These are phyloP conservation scores for Isaurus tuberculatus DNA, from an alignment of 92 coral and sea anemone species.

Conservation along the genomic window DNA sequence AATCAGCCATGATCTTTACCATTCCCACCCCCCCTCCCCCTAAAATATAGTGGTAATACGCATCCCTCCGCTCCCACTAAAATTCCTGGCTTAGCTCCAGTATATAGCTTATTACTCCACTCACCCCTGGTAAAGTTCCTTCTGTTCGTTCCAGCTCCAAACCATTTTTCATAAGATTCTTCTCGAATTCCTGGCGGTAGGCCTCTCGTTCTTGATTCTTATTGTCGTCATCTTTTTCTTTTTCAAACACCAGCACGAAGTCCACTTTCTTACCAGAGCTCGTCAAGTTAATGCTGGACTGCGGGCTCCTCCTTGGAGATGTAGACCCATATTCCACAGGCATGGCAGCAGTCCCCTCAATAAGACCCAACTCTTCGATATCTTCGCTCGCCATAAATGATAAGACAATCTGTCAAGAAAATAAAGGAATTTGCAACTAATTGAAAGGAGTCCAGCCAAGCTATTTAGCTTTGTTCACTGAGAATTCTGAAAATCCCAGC, in stretches of 20 bases:
- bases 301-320: not conserved
- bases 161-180: slow-evolving; percentile 27
- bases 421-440: not conserved
- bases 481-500: too few species aligned
- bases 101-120: not conserved
- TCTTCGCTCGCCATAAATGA: slow-evolving; percentile 21
- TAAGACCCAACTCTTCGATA: slow-evolving; percentile 37
- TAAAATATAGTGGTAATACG: not conserved
- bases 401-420: not conserved
- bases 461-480: too few species aligned
- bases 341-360: slow-evolving; percentile 29
- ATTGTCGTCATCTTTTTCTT: slow-evolving; percentile 26
- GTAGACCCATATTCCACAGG: slow-evolving; percentile 25
- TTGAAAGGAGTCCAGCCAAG: too few species aligned
- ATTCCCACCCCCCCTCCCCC: too few species aligned
- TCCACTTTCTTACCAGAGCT: slow-evolving; percentile 39
- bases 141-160: slow-evolving; percentile 32
- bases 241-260: slow-evolving; percentile 33
- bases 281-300: slow-evolving; percentile 17
- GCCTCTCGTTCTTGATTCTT: slow-evolving; percentile 28
- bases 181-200: slow-evolving; percentile 37
- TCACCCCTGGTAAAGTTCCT: slow-evolving; percentile 31
- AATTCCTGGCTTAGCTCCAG: too few species aligned
- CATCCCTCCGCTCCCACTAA: too few species aligned
- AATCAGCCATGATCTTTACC: too few species aligned